These are phyloP conservation scores for Acrobasis suavella DNA, from an alignment of 2,888 invertebrate species.

Conservation along the genomic window DNA sequence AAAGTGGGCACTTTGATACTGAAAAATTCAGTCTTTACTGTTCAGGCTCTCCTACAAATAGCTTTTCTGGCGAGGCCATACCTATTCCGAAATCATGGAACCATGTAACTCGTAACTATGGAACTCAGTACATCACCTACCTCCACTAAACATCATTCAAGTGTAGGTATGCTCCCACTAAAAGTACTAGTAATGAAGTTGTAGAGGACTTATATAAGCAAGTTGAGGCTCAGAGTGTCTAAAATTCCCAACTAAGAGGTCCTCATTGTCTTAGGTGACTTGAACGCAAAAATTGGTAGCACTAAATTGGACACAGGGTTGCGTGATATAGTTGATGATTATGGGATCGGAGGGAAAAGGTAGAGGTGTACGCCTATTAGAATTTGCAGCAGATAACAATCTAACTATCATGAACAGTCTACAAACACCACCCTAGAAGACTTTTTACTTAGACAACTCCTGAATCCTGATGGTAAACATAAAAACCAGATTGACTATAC, in stretches of 20 bases:
- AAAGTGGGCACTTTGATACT: conserved; percentile 22
- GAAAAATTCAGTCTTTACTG: conserved; percentile 24
- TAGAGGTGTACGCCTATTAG: conserved; percentile 21
- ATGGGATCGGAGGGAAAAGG: conserved; percentile 25
- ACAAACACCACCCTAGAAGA: conserved; percentile 23
- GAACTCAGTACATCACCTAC: conserved; percentile 26
- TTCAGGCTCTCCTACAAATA: conserved; percentile 16
- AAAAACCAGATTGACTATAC: conserved; percentile 31
- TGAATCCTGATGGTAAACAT: conserved; percentile 25
- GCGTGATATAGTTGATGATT: conserved; percentile 22
- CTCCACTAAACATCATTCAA: conserved; percentile 25
- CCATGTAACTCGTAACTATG: conserved; percentile 16
- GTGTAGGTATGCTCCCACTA: conserved; percentile 29
- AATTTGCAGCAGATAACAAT: conserved; percentile 33
- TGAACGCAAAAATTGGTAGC: conserved; percentile 31
- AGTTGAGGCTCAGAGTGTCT: conserved; percentile 20
- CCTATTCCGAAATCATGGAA: conserved; percentile 17
- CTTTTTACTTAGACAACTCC: conserved; percentile 30
- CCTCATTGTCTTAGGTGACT: conserved; percentile 30
- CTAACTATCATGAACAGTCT: conserved; percentile 29
- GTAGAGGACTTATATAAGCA: conserved; percentile 25
- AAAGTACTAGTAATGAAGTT: conserved; percentile 17
- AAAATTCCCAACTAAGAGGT: conserved; percentile 31
- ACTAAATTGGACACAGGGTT: conserved; percentile 16
- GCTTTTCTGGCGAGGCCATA: conserved; percentile 26